These are phyloP conservation scores for Poecilia wingei DNA, from an alignment of 2,797 vertebrate genomes.

Conservation along the genomic window DNA sequence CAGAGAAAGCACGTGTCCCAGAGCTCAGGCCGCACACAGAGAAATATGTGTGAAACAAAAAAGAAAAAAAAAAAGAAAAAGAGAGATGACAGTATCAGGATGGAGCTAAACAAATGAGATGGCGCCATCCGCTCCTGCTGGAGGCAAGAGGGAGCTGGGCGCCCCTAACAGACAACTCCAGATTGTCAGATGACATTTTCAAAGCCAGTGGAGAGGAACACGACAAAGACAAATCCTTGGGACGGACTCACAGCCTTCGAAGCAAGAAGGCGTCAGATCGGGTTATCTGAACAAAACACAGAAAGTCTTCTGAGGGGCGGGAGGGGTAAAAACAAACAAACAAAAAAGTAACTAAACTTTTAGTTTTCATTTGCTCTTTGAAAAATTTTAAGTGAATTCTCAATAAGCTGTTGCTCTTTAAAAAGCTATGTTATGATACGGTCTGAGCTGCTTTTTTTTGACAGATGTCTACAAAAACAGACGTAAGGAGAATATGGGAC, in stretches of 20 bases:
- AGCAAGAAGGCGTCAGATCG: slow-evolving; percentile 23
- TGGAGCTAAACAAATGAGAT: slow-evolving; percentile 60
- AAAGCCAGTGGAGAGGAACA: slow-evolving; percentile 47
- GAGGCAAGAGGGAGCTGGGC: slow-evolving; percentile 34
- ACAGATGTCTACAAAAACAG: slow-evolving; percentile 12
- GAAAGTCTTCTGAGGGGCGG: background rate
- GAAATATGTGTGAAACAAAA: slow-evolving; percentile 38
- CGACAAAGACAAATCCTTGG: slow-evolving; percentile 37
- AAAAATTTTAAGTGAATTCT: background rate
- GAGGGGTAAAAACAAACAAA: too few species aligned
- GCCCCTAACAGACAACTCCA: slow-evolving; percentile 37
- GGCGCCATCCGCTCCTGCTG: slow-evolving; percentile 40
- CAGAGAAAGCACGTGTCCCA: slow-evolving; percentile 42
- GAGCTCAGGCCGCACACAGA: slow-evolving; percentile 28
- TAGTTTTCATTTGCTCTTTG: background rate
- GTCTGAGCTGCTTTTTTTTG: background rate
- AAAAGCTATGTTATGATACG: background rate
- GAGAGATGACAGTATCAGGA: slow-evolving; percentile 55
- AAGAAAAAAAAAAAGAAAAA: slow-evolving; percentile 48
- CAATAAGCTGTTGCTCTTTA: background rate
- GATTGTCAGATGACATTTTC: slow-evolving; percentile 65
- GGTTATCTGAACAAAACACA: slow-evolving; percentile 3
- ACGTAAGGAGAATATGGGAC: slow-evolving; percentile 14
- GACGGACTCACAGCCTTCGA: slow-evolving; percentile 1
- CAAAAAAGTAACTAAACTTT: background rate